Evolutionary conservation across 2,113 vertebrate genomes (phyloP), one percentile per base, ranked within the genome.

Genomic region (Oophaga pumilio): DNA sequence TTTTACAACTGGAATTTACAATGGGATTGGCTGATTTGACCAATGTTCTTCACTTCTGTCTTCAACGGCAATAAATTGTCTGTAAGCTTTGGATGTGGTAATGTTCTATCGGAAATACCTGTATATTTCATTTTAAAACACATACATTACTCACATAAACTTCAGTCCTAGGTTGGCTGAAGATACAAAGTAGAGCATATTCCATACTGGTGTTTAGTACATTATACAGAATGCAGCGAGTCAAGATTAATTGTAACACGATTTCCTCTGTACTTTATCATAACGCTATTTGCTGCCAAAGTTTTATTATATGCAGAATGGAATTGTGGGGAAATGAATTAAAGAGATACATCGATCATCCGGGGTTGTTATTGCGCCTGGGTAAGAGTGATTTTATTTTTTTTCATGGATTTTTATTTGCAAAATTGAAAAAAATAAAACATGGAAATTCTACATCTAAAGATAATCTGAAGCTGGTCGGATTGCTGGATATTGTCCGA

Each of bases 241-340:
- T 79, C 52, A 17, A 79, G 76, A 79, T 79, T n/a, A 57, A 79
- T 79, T 79, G 53, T 57, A 57, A 28, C 53, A 24, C 12, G 26
- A 56, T 13, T 6, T 14, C 52, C 20, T 10, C 8, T 26, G 76
- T 11, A n/a, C 49, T 53, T 78, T 56, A 24, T 76, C 43, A 76
- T 76, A 22, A 52, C 33, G 43, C 73, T 10, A 22, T 20, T 76
- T 22, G 50, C 52, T 79, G 76, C 76, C 76, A 79, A 59, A 79
- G 13, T 52, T 57, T 17, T 79, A 20, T 79, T 74, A 26, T 57
- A 14, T 56, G 14, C 14, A 28, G 53, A 59, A 79, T 56, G 52
- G 14, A 26, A 79, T 57, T 79, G 76, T 57, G 53, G 52, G 52
- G 4, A 59, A 56, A 15, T 57, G 22, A 56, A 56, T 74, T 79